phyloP scores from a whole-genome alignment of 2,888 invertebrate species.

The Maniola hyperantus region DNA sequence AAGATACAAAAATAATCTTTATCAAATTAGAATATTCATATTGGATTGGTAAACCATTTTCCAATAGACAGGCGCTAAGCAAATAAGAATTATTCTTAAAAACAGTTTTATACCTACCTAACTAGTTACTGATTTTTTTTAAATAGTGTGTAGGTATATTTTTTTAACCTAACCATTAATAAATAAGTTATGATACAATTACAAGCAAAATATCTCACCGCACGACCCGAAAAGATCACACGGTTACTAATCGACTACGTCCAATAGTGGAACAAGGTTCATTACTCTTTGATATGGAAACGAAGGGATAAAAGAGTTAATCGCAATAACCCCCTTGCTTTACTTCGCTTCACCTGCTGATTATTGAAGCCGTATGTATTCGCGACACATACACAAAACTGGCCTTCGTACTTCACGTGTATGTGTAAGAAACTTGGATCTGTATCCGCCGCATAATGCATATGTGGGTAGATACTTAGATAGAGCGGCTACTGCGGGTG shows the following conservation, averaged over 20 bases:
- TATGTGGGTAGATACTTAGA: constrained; percentile 74
- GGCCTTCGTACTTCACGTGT: constrained; percentile 75
- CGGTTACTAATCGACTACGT: constrained; percentile 72
- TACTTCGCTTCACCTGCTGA: constrained; percentile 82
- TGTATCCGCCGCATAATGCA: constrained; percentile 76
- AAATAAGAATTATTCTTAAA: constrained; percentile 9
- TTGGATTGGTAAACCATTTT: constrained; percentile 31
- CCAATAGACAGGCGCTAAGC: not conserved
- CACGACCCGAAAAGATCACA: constrained; percentile 62
- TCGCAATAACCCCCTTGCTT: constrained; percentile 81
- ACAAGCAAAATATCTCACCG: constrained; percentile 23
- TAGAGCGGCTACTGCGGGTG: constrained; percentile 78
- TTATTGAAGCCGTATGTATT: constrained; percentile 81
- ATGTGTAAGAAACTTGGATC: constrained; percentile 79
- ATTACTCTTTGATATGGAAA: constrained; percentile 82
- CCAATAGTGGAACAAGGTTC: constrained; percentile 79
- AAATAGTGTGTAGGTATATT: not conserved
- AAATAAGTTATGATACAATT: constrained; percentile 16
- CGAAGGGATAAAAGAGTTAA: constrained; percentile 82
- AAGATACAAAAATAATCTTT: constrained; percentile 7
- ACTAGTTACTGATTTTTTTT: not conserved
- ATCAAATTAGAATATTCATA: constrained; percentile 25
- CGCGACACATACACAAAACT: constrained; percentile 77
- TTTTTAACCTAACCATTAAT: not conserved
- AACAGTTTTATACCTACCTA: not conserved